A percentile compares a stretch with the other conserved stretches of the same genome.
phyloP scores from a whole-genome alignment of 2,888 invertebrate genomes.

The Hypselothyrea guttata region DNA sequence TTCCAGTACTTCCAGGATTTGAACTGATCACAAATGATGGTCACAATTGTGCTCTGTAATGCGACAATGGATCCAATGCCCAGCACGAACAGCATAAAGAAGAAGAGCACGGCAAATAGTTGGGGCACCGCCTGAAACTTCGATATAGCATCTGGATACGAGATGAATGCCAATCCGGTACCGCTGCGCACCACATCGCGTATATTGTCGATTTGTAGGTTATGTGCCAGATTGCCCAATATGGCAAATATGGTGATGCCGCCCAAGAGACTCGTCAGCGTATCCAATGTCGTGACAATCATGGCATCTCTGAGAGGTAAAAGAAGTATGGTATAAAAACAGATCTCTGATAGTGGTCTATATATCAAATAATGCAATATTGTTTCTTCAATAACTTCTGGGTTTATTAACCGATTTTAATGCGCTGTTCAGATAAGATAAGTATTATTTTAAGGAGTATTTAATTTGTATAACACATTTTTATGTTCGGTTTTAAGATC shows the following conservation, averaged over 20 bases:
- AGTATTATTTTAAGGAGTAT: too few relatives aligned
- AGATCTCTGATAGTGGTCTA: too few relatives aligned
- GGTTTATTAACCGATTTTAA: too few relatives aligned
- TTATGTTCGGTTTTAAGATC: too few relatives aligned
- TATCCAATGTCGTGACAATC: slow-evolving; percentile 91
- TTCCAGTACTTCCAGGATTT: slow-evolving; percentile 85
- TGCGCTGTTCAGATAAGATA: too few relatives aligned
- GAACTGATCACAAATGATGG: slow-evolving; percentile 87
- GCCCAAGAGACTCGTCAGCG: slow-evolving; percentile 90
- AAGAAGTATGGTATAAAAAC: background rate
- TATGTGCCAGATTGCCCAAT: slow-evolving; percentile 89
- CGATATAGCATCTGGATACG: slow-evolving; percentile 92
- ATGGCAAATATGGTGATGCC: slow-evolving; percentile 92
- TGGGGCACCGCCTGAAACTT: slow-evolving; percentile 88
- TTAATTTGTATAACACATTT: too few relatives aligned
- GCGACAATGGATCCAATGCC: slow-evolving; percentile 90
- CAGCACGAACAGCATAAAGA: slow-evolving; percentile 91
- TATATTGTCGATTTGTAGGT: slow-evolving; percentile 84
- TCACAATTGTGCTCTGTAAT: slow-evolving; percentile 87
- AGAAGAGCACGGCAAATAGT: slow-evolving; percentile 90
- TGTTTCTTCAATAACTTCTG: too few relatives aligned
- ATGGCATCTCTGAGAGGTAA: slow-evolving; percentile 86
- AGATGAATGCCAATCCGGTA: slow-evolving; percentile 90
- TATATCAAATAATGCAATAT: too few relatives aligned
- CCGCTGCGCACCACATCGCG: slow-evolving; percentile 88